Evolutionary conservation across 2,888 invertebrate genomes (phyloP), one percentile per base, ranked within the genome.

Genomic region (Xestia ashworthii): DNA sequence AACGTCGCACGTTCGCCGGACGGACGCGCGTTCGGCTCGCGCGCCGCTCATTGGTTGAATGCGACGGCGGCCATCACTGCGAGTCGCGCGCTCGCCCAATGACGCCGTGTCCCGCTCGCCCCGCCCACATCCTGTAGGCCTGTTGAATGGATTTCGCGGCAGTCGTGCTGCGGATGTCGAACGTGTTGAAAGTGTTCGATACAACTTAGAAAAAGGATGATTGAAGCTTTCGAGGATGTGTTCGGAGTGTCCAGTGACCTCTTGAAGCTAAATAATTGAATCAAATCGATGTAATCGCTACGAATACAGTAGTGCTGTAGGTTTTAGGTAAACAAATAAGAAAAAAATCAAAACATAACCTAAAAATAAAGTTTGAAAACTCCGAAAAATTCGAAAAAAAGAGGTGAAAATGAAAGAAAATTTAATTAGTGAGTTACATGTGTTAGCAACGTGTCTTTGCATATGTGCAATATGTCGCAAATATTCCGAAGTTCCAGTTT

Each of bases 11-110:
- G 90, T 91, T 93, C 89, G 93, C 91, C 93, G 93, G 93, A 94
- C 95, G 95, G 94, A 95, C 96, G 95, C 95, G 96, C 96, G 96
- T 96, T 95, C 95, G 91, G 92, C 94, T 92, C 94, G 94, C 95
- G 94, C 92, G 92, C 93, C 93, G 95, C 95, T 95, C 94, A 96
- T 96, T 96, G 96, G 96, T 95, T 94, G 91, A 96, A 93, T 96
- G 96, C 92, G 91, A 89, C 92, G 96, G 96, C 96, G 95, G 96
- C 96, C 96, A 96, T 96, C 94, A 93, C 91, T 93, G 94, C 91
- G 91, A 89, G 91, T 89, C 91, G 90, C 89, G 89, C 92, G 92
- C 89, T 92, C 92, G 92, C 92, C 96, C 96, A 96, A 96, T 96
- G 92, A 94, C 91, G 90, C 92, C 93, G 94, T 95, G 93, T 94